A percentile compares a stretch with the other conserved stretches of the same genome.
phyloP scores from a whole-genome alignment of 2,797 vertebrate genomes.

The Anas georgica region DNA sequence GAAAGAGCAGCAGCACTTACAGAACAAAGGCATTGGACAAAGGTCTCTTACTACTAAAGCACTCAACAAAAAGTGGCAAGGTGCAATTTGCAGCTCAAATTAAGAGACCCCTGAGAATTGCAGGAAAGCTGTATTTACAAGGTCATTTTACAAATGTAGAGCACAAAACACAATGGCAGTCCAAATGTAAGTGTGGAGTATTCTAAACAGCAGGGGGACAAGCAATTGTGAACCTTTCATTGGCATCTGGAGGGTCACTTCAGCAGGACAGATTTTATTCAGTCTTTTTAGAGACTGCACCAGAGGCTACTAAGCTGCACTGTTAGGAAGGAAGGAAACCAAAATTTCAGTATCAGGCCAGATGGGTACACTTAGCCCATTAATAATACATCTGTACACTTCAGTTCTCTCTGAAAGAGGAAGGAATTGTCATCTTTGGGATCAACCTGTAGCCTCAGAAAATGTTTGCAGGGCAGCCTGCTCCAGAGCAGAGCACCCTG shows the following conservation, averaged over 20 bases:
- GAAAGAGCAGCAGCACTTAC: neutral
- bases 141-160: neutral
- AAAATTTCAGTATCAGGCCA: neutral
- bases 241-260: neutral
- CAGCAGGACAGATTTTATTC: neutral
- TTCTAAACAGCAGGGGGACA: neutral
- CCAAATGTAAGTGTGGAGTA: neutral
- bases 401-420: neutral
- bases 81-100: conserved; percentile 15
- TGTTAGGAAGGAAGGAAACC: neutral
- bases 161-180: neutral
- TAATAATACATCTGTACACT: neutral
- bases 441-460: neutral
- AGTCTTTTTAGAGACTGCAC: neutral
- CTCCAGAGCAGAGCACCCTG: neutral
- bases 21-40: neutral
- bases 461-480: neutral
- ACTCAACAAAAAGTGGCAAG: neutral
- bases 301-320: neutral
- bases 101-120: neutral
- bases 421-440: neutral
- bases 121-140: neutral
- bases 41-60: neutral
- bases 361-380: neutral
- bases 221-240: neutral